Conservation (phyloP, 1,140 invertebrate genomes). For the Dinoponera quadriceps region DNA sequence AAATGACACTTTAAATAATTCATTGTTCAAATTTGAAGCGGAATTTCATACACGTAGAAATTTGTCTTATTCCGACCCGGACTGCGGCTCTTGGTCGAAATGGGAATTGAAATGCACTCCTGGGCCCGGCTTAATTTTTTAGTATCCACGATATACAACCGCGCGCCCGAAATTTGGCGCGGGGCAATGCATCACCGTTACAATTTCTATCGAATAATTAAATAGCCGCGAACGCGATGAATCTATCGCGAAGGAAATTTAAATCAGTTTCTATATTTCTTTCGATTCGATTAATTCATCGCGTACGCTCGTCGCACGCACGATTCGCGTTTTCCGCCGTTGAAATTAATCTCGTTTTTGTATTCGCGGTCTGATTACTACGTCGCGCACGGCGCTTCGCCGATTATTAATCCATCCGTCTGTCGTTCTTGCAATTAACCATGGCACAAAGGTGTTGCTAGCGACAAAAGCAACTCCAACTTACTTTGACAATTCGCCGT, state of each 20-base stretch:
- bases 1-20: background rate
- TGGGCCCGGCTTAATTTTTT: constrained; percentile 46
- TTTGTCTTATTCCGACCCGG: constrained; percentile 7
- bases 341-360: constrained; percentile 9
- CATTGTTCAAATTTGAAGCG: background rate
- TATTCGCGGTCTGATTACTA: background rate
- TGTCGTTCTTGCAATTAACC: constrained; percentile 4
- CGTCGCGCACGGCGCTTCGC: background rate
- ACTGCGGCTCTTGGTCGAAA: constrained; percentile 5
- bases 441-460: background rate
- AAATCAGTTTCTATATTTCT: constrained; percentile 10
- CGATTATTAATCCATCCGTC: background rate
- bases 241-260: constrained; percentile 14
- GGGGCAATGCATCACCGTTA: constrained; percentile 28
- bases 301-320: background rate
- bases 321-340: background rate
- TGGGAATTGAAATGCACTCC: constrained; percentile 27
- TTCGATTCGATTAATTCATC: constrained; percentile 41
- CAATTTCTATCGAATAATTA: constrained; percentile 54
- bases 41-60: background rate
- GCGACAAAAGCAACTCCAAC: background rate
- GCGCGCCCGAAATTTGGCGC: background rate
- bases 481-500: background rate
- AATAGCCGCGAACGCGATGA: constrained; percentile 32
- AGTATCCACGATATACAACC: constrained; percentile 2